Evolutionary conservation across 2,113 vertebrate species (phyloP).

Genomic region (Opisthocomus hoazin): DNA sequence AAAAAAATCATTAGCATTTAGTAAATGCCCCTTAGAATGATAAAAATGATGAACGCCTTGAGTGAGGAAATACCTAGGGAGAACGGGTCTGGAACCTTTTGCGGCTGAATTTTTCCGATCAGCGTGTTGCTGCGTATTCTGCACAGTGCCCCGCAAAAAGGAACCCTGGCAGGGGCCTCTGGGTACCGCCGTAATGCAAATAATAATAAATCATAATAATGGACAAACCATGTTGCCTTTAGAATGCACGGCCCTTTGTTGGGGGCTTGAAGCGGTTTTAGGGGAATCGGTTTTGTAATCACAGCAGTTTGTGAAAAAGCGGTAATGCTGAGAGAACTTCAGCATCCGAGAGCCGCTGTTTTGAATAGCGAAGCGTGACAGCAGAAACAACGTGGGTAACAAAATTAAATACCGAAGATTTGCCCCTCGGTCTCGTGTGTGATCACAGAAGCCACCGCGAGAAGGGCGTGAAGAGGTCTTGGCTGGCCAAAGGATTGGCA

Average conservation of each 20-base stretch:
- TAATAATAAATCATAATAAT: not conserved
- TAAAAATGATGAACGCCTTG: not conserved
- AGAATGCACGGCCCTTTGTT: not conserved
- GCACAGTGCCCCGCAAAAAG: not conserved
- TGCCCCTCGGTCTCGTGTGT: not conserved
- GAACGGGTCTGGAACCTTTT: not conserved
- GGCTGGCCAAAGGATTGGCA: accelerated
- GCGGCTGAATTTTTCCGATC: not conserved
- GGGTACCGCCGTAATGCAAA: not conserved
- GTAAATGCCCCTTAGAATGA: not conserved
- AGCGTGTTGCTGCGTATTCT: not conserved
- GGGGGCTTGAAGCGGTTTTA: not conserved
- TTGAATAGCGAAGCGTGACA: not conserved
- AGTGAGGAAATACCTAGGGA: not conserved
- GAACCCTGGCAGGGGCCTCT: not conserved
- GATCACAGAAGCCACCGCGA: accelerated
- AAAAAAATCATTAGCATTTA: not conserved
- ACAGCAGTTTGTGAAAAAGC: not conserved
- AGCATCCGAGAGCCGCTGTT: not conserved
- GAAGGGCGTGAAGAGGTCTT: accelerated
- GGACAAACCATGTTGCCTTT: not conserved
- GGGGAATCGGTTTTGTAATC: not conserved
- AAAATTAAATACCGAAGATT: not conserved
- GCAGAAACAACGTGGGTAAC: not conserved
- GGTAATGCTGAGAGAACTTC: not conserved